Evolutionary conservation across 2,113 vertebrate genomes (phyloP), one percentile per base, ranked within the genome.

Genomic region (Poeciliopsis retropinna): DNA sequence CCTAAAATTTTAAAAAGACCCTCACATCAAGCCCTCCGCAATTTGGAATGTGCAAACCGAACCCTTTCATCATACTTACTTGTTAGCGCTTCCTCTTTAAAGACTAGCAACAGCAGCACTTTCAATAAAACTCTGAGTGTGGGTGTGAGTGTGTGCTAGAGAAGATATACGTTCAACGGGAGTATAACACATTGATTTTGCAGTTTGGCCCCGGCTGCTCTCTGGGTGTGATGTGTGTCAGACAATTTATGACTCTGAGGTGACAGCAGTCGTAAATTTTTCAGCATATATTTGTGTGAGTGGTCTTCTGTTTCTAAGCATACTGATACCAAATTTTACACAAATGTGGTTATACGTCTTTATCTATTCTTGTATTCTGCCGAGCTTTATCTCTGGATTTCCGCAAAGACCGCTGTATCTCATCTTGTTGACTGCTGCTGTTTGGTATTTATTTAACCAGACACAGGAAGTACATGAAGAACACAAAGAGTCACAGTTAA

Each of bases 121-220:
- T 85, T 68, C 30, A 73, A 65, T 62, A 65, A 68, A 77, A 77
- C 69, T 60, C 44, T 27, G 14, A n/a, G 57, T 60, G 22, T 69
- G 22, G 29, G 10, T 73, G 22, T 71, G 14, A 34, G 32, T 54
- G 51, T 22, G 31, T 51, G 29, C 13, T 60, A 5, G 7, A 80
- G 64, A 60, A 67, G 78, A 78, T 73, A 37, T 63, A 75, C 78
- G 62, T 78, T 76, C 15, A 31, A 64, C 10, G 31, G 63, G 28
- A 82, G 44, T 79, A 67, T 77, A 72, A 76, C 65, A 25, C 82
- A 88, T 92, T 87, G 91, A 93, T 88, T 87, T 89, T 86, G 75
- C 64, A 74, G 60, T 80, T n/a, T 57, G 27, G 60, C 68, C 34
- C 34, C 51, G 22, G 54, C 28, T 71, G 51, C 80, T 76, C 64